Evolutionary conservation across 2,888 invertebrate genomes (phyloP), one percentile per base, ranked within the genome.

Genomic region (Acanthoscelides obtectus): DNA sequence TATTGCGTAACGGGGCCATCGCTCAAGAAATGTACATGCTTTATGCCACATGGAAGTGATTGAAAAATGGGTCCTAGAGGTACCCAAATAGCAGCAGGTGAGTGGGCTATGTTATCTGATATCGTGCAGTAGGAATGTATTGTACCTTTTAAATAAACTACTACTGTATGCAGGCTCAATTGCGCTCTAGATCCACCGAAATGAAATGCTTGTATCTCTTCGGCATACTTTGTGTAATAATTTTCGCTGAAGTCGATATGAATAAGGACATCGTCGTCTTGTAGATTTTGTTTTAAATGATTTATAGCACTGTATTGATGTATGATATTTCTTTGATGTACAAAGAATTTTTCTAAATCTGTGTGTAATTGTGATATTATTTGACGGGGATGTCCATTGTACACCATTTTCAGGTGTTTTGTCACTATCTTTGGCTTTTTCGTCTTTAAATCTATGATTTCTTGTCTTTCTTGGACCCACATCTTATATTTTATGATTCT

Each of bases 171-270:
- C 27, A 68, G 22, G 20, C 71, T 68, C 17, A 77, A 22, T 69
- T 77, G 75, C 19, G 25, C 22, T 0, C 73, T 45, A 5, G 76
- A 77, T 0, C 77, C 77, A 17, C 77, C 75, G 22, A 77, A 75
- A 75, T 77, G 77, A 22, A 74, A 76, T 0, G 74, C 64, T 64
- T 77, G 75, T 20, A 76, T 71, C 69, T 77, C 76, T 72, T 71
- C 66, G 0, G 71, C 25, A 66, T 75, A 77, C 67, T 77, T 77
- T 3, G 72, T 72, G 12, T 0, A 20, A 65, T 75, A 74, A 71
- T 77, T 77, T 68, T 74, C 77, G 20, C 71, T 71, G 69, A 77
- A 77, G 63, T 77, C 77, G 20, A 77, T 69, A 66, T 77, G 77
- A 20, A 77, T 70, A 17, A 77, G 21, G 17, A 70, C 72, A 45